phyloP scores from a whole-genome alignment of 2,113 vertebrate genomes.

The Psilopsiagon aurifrons region DNA sequence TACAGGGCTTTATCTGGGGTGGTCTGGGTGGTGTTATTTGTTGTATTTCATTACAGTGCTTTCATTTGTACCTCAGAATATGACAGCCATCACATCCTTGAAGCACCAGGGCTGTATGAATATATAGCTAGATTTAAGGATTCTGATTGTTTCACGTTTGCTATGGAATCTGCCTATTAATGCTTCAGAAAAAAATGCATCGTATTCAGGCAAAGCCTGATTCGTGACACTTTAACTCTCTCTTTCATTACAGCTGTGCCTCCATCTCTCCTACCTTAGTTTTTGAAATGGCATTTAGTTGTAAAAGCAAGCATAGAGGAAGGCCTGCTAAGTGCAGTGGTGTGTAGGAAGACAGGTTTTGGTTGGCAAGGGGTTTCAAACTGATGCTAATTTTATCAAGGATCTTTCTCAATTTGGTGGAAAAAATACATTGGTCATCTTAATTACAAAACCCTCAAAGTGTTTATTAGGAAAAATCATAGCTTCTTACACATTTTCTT shows the following conservation, averaged over 20 bases:
- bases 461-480: background rate
- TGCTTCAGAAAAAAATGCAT: background rate
- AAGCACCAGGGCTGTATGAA: background rate
- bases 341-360: background rate
- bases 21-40: background rate
- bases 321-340: background rate
- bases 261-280: background rate
- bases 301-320: background rate
- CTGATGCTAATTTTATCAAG: background rate
- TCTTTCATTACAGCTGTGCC: background rate
- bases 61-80: background rate
- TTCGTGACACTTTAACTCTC: background rate
- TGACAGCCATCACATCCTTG: background rate
- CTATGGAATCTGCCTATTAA: background rate
- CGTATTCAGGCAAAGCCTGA: background rate
- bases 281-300: background rate
- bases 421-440: background rate
- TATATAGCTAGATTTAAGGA: background rate
- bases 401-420: background rate
- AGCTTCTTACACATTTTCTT: background rate
- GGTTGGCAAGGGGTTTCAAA: background rate
- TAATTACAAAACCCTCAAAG: background rate
- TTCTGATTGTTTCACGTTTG: background rate
- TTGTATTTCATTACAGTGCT: background rate
- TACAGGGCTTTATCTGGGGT: fast-evolving